Base-by-base conservation (phyloP, 2,888 invertebrate genomes). In the Rhagium mordax region DNA sequence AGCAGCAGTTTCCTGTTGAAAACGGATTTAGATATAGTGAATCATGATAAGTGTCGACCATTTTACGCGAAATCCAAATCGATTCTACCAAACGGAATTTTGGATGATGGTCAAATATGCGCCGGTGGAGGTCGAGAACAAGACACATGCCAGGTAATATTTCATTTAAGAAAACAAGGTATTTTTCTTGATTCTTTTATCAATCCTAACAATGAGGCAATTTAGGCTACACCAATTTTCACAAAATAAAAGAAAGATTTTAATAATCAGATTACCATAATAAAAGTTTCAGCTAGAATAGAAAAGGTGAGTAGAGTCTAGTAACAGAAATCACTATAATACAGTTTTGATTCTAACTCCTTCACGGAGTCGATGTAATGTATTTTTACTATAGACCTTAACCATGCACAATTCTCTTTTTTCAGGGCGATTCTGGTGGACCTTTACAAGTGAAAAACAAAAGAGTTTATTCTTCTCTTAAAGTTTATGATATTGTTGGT, bases 401-500 rank as follows among this genome's bases (percentile, higher is more conserved):
- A 48, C 13, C n/a, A 48, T 6, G 16, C n/a, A n/a, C n/a, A 49
- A 15, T 16, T 16, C 6, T 49, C 15, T 8, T 8, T 21, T 66
- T 64, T 8, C 27, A 72, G 72, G 72, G 72, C 13, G 72, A 72
- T 59, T 72, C 72, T 21, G 72, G 72, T 8, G 72, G 72, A 10
- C 72, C 72, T n/a, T 16, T 72, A 3, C 64, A 69, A 21, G 13
- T 60, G 10, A n/a, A 7, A 18, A 67, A 57, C n/a, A 47, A 10
- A 16, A 41, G n/a, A 29, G 20, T n/a, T 20, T n/a, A n/a, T n/a
- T 55, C 18, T n/a, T 3, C 10, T n/a, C 8, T 47, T 16, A 7
- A 6, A 18, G 33, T 47, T 7, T 57, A 47, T 47, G 21, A 41
- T 33, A 67, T 89, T 0, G 82, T 90, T 24, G 90, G 90, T 0